These are phyloP conservation scores for Microctenopoma stevenorrisi DNA, from an alignment of 2,797 vertebrate genomes.

Conservation along the genomic window DNA sequence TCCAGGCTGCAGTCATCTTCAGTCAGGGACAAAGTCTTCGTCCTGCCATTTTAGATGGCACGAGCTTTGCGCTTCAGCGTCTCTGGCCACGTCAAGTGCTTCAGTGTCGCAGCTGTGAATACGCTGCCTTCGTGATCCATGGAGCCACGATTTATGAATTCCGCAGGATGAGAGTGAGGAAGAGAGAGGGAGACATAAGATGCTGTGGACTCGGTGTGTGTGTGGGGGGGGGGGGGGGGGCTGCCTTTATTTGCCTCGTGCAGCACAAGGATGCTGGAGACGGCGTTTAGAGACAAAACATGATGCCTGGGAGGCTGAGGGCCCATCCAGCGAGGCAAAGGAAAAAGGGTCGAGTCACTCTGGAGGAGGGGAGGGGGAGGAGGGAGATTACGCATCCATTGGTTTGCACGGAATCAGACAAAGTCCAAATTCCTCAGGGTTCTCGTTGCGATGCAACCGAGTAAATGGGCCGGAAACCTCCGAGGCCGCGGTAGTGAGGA, in stretches of 20 bases:
- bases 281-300: constrained; percentile 84
- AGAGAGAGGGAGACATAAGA: constrained; percentile 63
- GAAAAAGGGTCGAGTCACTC: constrained; percentile 87
- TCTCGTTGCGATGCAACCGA: constrained; percentile 75
- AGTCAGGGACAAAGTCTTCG: constrained; percentile 61
- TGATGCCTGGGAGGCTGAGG: constrained; percentile 84
- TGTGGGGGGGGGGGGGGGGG: constrained; percentile 54
- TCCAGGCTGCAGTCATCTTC: constrained; percentile 68
- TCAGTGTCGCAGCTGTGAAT: constrained; percentile 46
- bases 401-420: constrained; percentile 80
- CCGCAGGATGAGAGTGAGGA: constrained; percentile 66
- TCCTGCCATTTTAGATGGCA: constrained; percentile 74
- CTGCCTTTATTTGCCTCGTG: constrained; percentile 66
- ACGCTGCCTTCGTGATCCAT: constrained; percentile 25
- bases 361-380: constrained; percentile 59
- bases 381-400: constrained; percentile 79
- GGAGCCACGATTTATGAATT: constrained; percentile 54
- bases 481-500: constrained; percentile 59
- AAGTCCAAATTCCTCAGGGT: constrained; percentile 82
- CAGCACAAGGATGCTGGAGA: constrained; percentile 81
- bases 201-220: constrained; percentile 52
- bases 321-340: constrained; percentile 78
- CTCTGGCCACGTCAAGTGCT: background rate
- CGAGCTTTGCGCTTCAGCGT: constrained; percentile 20
- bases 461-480: constrained; percentile 77